Conservation (phyloP, 2,113 vertebrate genomes). For the Alouatta palliata region DNA sequence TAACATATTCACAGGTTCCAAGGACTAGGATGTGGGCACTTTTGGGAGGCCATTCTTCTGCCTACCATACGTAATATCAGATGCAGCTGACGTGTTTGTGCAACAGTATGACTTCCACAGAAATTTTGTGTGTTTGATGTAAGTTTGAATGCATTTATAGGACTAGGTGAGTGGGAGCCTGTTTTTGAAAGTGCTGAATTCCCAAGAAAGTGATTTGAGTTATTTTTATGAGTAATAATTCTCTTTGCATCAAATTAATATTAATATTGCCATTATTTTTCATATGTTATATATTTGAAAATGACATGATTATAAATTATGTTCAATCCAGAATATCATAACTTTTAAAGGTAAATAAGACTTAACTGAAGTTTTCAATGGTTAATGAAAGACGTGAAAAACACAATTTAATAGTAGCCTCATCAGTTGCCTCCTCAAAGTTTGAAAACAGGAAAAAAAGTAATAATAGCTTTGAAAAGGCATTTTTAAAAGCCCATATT, state of each 20-base stretch:
- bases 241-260: neutral
- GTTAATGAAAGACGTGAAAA: neutral
- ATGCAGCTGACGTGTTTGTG: neutral
- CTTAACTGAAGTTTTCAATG: neutral
- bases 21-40: neutral
- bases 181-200: slow-evolving; percentile 29
- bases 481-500: neutral
- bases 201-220: neutral
- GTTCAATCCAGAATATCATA: neutral
- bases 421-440: neutral
- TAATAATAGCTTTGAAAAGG: neutral
- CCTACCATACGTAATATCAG: neutral
- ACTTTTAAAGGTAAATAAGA: slow-evolving; percentile 25
- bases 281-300: slow-evolving; percentile 24
- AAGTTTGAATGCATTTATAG: neutral
- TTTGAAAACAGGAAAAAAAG: neutral
- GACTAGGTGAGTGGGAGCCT: neutral
- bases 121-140: neutral
- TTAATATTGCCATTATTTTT: slow-evolving; percentile 21
- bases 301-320: neutral
- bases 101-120: slow-evolving; percentile 1
- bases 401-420: neutral
- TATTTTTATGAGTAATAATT: slow-evolving; percentile 40
- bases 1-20: neutral
- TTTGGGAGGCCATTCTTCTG: neutral